Conservation (phyloP, 2,113 vertebrate genomes). For the Archocentrus centrarchus region DNA sequence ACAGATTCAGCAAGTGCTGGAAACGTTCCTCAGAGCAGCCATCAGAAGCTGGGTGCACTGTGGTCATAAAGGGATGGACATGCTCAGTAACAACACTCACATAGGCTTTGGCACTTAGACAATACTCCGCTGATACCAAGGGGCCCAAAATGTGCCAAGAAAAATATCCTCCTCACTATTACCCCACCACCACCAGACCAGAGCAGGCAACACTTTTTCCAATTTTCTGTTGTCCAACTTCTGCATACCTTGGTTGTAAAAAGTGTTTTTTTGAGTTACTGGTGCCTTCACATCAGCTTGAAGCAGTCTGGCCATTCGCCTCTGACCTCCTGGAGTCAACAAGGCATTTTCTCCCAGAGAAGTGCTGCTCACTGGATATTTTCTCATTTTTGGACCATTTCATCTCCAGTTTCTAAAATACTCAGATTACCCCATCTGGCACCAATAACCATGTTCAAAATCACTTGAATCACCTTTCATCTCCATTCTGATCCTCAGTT, state of each 20-base stretch:
- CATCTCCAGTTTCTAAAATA: background rate
- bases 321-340: background rate
- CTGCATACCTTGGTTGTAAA: background rate
- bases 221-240: background rate
- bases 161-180: background rate
- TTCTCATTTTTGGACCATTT: background rate
- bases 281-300: background rate
- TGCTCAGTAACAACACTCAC: background rate
- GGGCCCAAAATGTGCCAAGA: background rate
- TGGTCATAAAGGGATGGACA: background rate
- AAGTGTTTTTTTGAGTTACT: background rate
- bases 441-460: background rate
- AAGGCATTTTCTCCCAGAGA: background rate
- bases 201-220: background rate
- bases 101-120: background rate
- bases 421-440: background rate
- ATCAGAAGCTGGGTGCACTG: background rate
- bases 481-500: background rate
- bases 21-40: too few species aligned
- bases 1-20: too few species aligned
- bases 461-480: too few species aligned
- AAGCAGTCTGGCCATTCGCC: background rate
- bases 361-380: fast-evolving
- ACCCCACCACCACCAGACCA: background rate
- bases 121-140: background rate